Base-by-base conservation (phyloP, 2,113 vertebrate genomes). In the Vidua macroura region DNA sequence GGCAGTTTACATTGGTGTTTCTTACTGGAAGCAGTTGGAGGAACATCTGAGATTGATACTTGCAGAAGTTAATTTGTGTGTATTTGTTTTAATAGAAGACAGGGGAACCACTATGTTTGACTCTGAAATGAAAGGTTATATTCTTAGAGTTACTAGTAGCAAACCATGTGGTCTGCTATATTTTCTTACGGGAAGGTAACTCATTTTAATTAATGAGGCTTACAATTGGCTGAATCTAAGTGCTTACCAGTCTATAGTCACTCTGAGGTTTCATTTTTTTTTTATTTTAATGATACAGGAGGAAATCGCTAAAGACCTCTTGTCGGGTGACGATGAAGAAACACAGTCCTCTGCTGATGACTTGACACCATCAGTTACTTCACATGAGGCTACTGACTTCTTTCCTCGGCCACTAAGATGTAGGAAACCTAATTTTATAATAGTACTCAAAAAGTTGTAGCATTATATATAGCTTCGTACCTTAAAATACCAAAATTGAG, bases 261-360 rank as follows among this genome's bases (percentile, higher is more conserved):
- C 23, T 63, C 46, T 67, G 58, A 80, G 13, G 7, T 66, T n/a
- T 49, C 10, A 5, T n/a, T n/a, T 90, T 73, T 51, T 35, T 92
- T 39, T 92, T 52, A 51, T 97, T 80, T 70, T 86, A 22, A 94
- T 90, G 24, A 83, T 86, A 30, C 60, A 99, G 99, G 99, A 99
- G 96, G 99, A 99, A 97, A 99, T 99, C 27, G 99, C 99, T 62
- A 99, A 99, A 98, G 99, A 99, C 93, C 98, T 99, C n/a, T 96
- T 99, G 83, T 99, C 99, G 0, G 99, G 99, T 62, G 99, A 99
- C 95, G 99, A 99, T 88, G 99, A 99, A 97, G 99, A 99, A 98
- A 99, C 99, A 10, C 99, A 99, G 96, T 99, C 99, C 39, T 99
- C 99, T 67, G 99, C 99, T 75, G 99, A 99, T 97, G 99, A 99